A percentile compares a stretch with the other conserved stretches of the same genome.
Conservation (phyloP, 2,888 invertebrate genomes). For the Archaeoteleia sp. region DNA sequence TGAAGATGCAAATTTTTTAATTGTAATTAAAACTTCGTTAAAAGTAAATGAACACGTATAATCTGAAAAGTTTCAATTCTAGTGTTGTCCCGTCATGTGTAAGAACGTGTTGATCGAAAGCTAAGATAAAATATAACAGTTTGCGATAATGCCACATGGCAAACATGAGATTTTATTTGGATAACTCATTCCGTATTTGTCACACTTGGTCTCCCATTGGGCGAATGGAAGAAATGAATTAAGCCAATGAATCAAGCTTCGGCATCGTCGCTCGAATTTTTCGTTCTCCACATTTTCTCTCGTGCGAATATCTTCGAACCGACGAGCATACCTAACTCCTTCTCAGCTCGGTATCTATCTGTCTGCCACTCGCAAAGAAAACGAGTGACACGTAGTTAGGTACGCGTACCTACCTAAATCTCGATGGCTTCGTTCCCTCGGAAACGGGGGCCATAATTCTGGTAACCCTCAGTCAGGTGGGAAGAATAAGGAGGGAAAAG, state of each 20-base stretch:
- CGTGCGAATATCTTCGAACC: constrained; percentile 28
- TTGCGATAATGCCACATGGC: no score
- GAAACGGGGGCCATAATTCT: constrained; percentile 55
- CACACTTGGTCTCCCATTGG: constrained; percentile 11
- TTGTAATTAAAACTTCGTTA: no score
- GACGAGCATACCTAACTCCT: constrained; percentile 20
- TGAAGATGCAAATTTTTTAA: no score
- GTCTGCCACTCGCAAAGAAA: constrained; percentile 26
- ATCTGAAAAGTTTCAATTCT: no score
- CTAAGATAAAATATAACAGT: no score
- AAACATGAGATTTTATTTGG: not conserved
- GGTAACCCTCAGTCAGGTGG: constrained; percentile 25
- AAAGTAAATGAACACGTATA: no score
- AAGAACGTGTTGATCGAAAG: no score
- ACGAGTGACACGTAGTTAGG: constrained; percentile 56
- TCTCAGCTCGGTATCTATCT: constrained; percentile 7
- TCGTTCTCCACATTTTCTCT: constrained; percentile 8
- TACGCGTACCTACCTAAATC: constrained; percentile 54
- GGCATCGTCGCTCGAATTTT: constrained; percentile 3
- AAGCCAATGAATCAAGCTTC: constrained; percentile 13
- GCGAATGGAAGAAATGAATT: constrained; percentile 1
- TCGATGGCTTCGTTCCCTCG: constrained; percentile 52
- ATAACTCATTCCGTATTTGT: not conserved
- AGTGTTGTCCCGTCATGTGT: no score
- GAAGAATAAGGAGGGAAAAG: constrained; percentile 9